Percentiles rank a stretch among this genome's conserved stretches.
Conservation (phyloP, 2,888 invertebrate genomes). For the Siphonodentalium dalli region DNA sequence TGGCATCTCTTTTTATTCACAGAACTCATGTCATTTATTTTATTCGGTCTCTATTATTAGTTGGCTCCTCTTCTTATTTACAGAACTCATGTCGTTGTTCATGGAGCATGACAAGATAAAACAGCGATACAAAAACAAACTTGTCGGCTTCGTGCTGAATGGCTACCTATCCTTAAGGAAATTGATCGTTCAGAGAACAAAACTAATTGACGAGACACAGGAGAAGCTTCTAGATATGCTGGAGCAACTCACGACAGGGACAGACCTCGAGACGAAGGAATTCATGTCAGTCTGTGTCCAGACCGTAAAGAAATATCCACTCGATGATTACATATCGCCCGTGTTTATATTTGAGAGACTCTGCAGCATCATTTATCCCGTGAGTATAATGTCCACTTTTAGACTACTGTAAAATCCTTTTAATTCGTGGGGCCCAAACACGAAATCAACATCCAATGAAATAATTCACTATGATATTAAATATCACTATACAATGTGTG, state of each 20-base stretch:
- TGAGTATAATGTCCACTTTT: slow-evolving; percentile 34
- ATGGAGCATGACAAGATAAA: slow-evolving; percentile 86
- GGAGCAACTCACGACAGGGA: slow-evolving; percentile 95
- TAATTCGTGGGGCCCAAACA: no score
- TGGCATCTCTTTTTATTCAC: slow-evolving; percentile 20
- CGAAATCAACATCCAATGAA: no score
- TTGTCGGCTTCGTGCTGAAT: slow-evolving; percentile 89
- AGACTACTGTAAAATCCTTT: no score
- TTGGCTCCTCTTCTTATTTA: slow-evolving; percentile 15
- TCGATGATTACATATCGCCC: slow-evolving; percentile 92
- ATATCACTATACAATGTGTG: no score
- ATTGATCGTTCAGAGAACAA: slow-evolving; percentile 91
- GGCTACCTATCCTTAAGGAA: slow-evolving; percentile 90
- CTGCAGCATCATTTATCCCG: slow-evolving; percentile 91
- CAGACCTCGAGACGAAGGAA: slow-evolving; percentile 92
- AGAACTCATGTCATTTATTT: slow-evolving; percentile 84
- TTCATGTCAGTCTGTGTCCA: slow-evolving; percentile 98
- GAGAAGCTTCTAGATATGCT: slow-evolving; percentile 89
- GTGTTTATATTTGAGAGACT: slow-evolving; percentile 97
- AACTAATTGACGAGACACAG: slow-evolving; percentile 95
- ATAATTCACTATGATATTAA: neutral
- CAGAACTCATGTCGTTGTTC: slow-evolving; percentile 84
- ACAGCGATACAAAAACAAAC: slow-evolving; percentile 85
- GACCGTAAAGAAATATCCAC: slow-evolving; percentile 85
- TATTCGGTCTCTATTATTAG: neutral